Base-by-base conservation (phyloP, 2,888 invertebrate species). In the Hirtodrosophila cameraria region DNA sequence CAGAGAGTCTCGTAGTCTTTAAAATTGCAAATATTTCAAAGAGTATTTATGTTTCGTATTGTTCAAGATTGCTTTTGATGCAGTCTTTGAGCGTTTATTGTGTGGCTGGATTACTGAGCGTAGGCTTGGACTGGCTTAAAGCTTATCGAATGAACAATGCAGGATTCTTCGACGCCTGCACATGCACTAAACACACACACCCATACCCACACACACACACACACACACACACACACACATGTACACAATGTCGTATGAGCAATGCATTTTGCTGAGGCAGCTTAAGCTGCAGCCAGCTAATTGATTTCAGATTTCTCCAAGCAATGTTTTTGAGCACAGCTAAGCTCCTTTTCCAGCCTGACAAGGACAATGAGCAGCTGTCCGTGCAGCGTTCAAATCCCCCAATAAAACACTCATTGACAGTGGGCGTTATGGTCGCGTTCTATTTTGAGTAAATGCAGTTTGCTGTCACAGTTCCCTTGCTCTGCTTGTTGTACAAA, bases 51-150 rank as follows among this genome's bases (percentile, higher is more conserved):
- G 13, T 9, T 1, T 35, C 1, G 9, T 8, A 3, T 1, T 27
- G 39, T 46, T n/a, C 2, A 25, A 1, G 0, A 11, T 1, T 8
- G 7, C 9, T 3, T 39, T 55, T 25, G 18, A 57, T 27, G 15
- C 42, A 16, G 33, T 13, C 16, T 15, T 20, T 27, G 11, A 7
- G 18, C 54, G 35, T 5, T 60, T 38, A 54, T 62, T 42, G 57
- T 46, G 23, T 16, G 41, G 38, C 11, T 28, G 50, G 23, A 18
- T 57, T 52, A 16, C 30, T 35, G 41, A 12, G 42, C 16, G 38
- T 45, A 20, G 31, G 57, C 65, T 69, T 58, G 64, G 64, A 46
- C n/a, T 20, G 38, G 70, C 69, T 68, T 68, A 68, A 23, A 45
- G 55, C 33, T 48, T 31, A 35, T 18, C 12, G 15, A 49, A 59